A percentile compares a stretch with the other conserved stretches of the same genome.
phyloP scores from a whole-genome alignment of 2,113 vertebrate species.

The Oncorhynchus tshawytscha region DNA sequence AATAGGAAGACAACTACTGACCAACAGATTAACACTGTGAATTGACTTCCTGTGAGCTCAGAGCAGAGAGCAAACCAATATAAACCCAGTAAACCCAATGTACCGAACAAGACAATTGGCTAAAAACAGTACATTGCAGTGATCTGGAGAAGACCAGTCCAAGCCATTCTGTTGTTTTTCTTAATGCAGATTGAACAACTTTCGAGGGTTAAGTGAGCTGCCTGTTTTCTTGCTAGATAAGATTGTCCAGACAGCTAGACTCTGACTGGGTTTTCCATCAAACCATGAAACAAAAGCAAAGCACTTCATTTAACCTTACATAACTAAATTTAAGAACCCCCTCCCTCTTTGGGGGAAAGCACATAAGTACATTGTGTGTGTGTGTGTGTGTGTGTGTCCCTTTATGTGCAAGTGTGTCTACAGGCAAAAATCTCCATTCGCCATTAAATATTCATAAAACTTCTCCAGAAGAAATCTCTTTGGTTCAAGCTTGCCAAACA shows the following conservation, averaged over 20 bases:
- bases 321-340: background rate
- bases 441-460: slow-evolving; percentile 26
- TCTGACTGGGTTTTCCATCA: background rate
- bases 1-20: background rate
- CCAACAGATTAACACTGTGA: background rate
- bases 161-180: too few species aligned
- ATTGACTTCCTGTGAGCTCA: background rate
- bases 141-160: too few species aligned
- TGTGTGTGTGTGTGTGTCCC: too few species aligned
- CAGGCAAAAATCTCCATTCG: background rate
- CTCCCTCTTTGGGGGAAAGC: background rate
- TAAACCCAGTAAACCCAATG: background rate
- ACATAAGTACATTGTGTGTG: background rate
- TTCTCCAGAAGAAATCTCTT: background rate
- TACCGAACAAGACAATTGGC: background rate
- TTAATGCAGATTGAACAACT: too few species aligned
- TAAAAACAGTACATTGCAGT: background rate
- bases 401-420: background rate
- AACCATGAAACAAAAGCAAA: background rate
- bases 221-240: background rate
- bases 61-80: background rate
- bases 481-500: background rate
- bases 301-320: background rate
- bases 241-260: background rate
- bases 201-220: too few species aligned